Percentiles rank a stretch among this genome's conserved stretches.
These are phyloP conservation scores for Acromyrmex charruanus DNA, from an alignment of 1,140 invertebrate species.

Conservation along the genomic window DNA sequence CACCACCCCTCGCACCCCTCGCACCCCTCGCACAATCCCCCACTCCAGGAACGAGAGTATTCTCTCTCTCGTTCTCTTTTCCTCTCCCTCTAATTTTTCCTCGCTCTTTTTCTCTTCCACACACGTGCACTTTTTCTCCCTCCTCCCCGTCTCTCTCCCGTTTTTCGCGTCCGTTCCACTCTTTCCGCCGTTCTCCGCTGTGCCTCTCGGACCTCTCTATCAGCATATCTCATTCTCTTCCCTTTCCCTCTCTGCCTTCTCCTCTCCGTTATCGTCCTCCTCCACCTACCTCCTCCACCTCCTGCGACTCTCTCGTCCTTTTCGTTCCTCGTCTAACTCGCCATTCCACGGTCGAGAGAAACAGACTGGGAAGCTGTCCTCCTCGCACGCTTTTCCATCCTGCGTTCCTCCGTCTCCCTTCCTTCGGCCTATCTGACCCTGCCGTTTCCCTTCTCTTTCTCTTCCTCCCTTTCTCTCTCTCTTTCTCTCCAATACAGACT, in stretches of 20 bases:
- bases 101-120: conserved; percentile 70
- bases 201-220: conserved; percentile 63
- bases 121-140: conserved; percentile 62
- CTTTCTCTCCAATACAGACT: conserved; percentile 62
- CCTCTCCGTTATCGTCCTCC: conserved; percentile 66
- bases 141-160: not conserved
- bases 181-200: conserved; percentile 61
- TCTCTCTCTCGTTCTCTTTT: conserved; percentile 54
- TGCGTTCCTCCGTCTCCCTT: conserved; percentile 63
- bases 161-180: conserved; percentile 67
- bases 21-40: conserved; percentile 39
- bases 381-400: conserved; percentile 66
- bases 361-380: conserved; percentile 75
- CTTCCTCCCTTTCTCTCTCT: conserved; percentile 43
- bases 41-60: conserved; percentile 50
- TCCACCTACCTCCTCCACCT: conserved; percentile 61
- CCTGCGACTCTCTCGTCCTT: conserved; percentile 68
- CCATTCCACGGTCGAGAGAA: conserved; percentile 74
- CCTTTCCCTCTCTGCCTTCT: conserved; percentile 66
- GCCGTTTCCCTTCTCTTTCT: conserved; percentile 59
- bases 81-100: conserved; percentile 67
- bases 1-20: conserved; percentile 62
- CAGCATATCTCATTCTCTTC: conserved; percentile 69
- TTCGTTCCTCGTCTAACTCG: conserved; percentile 71
- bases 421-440: conserved; percentile 73